phyloP scores from a whole-genome alignment of 2,113 vertebrate genomes.

The Microcebus lehilahytsara region DNA sequence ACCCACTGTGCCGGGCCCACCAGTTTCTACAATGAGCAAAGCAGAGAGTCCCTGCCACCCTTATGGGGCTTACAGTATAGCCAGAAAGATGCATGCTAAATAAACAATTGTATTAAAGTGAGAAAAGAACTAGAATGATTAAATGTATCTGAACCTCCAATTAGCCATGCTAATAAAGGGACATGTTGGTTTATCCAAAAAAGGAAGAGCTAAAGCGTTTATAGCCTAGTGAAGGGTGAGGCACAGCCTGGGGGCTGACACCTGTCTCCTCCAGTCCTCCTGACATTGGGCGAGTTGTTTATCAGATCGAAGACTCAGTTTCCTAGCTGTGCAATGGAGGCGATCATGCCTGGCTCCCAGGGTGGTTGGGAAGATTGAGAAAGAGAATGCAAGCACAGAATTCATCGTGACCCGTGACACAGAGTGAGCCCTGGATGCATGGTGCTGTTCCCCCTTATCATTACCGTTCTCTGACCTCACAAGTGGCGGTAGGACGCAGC shows the following conservation, averaged over 20 bases:
- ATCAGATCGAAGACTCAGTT: not conserved
- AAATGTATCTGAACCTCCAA: not conserved
- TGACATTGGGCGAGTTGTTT: not conserved
- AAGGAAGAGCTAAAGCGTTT: not conserved
- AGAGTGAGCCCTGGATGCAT: not conserved
- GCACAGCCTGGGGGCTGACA: too few species aligned
- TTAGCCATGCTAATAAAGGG: not conserved
- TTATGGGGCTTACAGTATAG: not conserved
- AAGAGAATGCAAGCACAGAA: not conserved
- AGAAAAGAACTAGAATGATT: not conserved
- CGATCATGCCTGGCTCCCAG: rapidly evolving
- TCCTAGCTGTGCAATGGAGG: not conserved
- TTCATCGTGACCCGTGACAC: not conserved
- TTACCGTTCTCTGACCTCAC: not conserved
- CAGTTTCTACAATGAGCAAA: not conserved
- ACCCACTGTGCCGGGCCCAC: not conserved
- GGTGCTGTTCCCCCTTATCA: rapidly evolving
- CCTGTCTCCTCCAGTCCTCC: not conserved
- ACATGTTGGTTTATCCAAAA: not conserved
- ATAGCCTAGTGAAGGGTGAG: rapidly evolving
- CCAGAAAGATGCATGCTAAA: not conserved
- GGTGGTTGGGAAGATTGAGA: not conserved
- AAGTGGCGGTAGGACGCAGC: not conserved
- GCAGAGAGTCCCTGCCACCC: not conserved
- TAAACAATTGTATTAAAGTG: not conserved